Base-by-base conservation (phyloP, 2,113 vertebrate genomes). In the Chloebia gouldiae region DNA sequence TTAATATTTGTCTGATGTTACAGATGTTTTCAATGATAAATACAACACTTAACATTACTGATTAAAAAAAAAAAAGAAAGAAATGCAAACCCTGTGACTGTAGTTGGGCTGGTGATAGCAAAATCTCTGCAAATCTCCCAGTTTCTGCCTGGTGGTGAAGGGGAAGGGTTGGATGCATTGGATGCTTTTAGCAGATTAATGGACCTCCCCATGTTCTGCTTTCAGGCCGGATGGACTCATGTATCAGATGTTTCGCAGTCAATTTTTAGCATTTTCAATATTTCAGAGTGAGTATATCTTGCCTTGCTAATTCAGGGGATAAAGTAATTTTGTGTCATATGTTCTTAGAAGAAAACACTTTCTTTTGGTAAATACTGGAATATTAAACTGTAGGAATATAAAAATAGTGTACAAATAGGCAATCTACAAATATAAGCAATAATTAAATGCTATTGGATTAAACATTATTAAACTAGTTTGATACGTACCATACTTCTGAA, bases 181-280 rank as follows among this genome's bases (percentile, higher is more conserved):
- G 35, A 3, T 40, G 75, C 25, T 92, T 76, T 75, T 81, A 65
- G 65, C 59, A 90, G 57, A 45, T 35, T 42, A 66, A 84, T 69
- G 24, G 42, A 68, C 6, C 23, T 93, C 54, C 40, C 68, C 92
- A 54, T 91, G 33, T 70, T 92, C 73, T 92, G 33, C 40, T 93
- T 78, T 57, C 92, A 99, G 99, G 99, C 99, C 99, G 1, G 98
- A 99, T 82, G 99, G 99, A 91, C 97, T 98, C 39, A 99, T 99
- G 97, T 99, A 99, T 96, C 99, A 99, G 97, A 99, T 98, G 98
- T 99, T 99, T 96, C 98, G 99, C 78, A 98, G 98, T 95, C 99
- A 99, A 94, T 99, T 99, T 95, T 98, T 99, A 96, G 99, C 98
- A 0, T 99, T 99, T 97, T 99, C 99, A 92, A 99, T 99, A 96